phyloP scores from a whole-genome alignment of 1,140 invertebrate genomes.

The Psilanteris sp. region DNA sequence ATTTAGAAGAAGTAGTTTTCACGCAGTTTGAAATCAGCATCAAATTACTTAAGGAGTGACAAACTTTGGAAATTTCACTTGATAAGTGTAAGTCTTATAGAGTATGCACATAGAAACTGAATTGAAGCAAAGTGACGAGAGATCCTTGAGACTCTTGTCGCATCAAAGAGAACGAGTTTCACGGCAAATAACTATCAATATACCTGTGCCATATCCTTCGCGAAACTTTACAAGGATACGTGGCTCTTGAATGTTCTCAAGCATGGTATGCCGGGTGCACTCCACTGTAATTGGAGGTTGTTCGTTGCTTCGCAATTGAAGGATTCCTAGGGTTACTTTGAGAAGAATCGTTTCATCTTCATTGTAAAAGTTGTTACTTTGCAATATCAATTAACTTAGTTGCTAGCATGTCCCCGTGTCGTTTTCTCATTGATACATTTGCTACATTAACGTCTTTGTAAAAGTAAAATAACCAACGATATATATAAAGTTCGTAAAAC shows the following conservation, averaged over 20 bases:
- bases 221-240: slow-evolving; percentile 58
- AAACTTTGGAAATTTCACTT: slow-evolving; percentile 57
- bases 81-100: slow-evolving; percentile 47
- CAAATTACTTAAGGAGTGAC: slow-evolving; percentile 53
- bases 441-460: neutral
- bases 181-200: slow-evolving; percentile 64
- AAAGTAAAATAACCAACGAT: neutral
- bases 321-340: slow-evolving; percentile 49
- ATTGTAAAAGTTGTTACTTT: slow-evolving; percentile 40
- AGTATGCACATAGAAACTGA: slow-evolving; percentile 55
- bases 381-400: slow-evolving; percentile 22
- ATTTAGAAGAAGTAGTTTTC: slow-evolving; percentile 32
- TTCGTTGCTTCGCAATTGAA: slow-evolving; percentile 49
- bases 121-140: slow-evolving; percentile 58
- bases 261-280: slow-evolving; percentile 43
- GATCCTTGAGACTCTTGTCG: slow-evolving; percentile 61
- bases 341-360: slow-evolving; percentile 48
- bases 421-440: neutral
- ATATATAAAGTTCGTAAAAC: too few relatives aligned
- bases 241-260: slow-evolving; percentile 58
- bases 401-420: neutral
- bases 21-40: slow-evolving; percentile 26
- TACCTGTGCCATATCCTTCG: slow-evolving; percentile 53
- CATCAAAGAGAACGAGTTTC: slow-evolving; percentile 62
- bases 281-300: slow-evolving; percentile 57